Evolutionary conservation across 2,797 vertebrate species (phyloP), one percentile per base, ranked within the genome.

Genomic region (Xyrichtys novacula): DNA sequence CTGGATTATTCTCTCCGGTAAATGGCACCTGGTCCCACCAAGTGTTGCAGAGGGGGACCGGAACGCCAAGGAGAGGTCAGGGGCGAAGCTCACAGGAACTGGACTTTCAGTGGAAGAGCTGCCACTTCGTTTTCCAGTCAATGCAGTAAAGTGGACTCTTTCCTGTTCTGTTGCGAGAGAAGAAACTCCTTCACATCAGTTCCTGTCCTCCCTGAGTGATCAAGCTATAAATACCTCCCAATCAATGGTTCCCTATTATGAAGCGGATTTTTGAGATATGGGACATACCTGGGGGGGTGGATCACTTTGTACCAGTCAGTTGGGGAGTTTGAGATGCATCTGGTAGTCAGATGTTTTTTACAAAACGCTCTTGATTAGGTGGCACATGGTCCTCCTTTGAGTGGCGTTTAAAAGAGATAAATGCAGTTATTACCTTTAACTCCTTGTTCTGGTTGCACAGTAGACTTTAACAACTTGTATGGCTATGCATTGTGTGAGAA

Each of bases 1-100:
- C 85, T 54, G 82, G 90, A 88, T 73, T 78, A 78, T 70, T 79
- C 83, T 92, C 84, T 91, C 86, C 75, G 76, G 77, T 67, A 82
- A 79, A 78, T 55, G 83, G 77, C 52, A 54, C 68, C 54, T 55
- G 84, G 80, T 81, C 78, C 80, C 69, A 63, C 64, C 70, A 29
- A 58, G 79, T 34, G 73, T 72, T 36, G 36, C 43, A 61, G 69
- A 66, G 68, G 59, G 52, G 70, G 84, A 80, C 86, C 22, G 58
- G 62, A 66, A 76, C 34, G 19, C 85, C 74, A 39, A 48, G 1
- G 64, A 74, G 74, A 78, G 66, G 61, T 43, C 66, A 69, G 53
- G 62, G 77, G 66, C 34, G 50, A 86, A 78, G 84, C 78, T 80
- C 73, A 70, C 80, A 74, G 87, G 85, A 88, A 80, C 78, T 65